phyloP scores from a whole-genome alignment of 2,113 vertebrate genomes.

The Hypocryptadius cinnamomeus region DNA sequence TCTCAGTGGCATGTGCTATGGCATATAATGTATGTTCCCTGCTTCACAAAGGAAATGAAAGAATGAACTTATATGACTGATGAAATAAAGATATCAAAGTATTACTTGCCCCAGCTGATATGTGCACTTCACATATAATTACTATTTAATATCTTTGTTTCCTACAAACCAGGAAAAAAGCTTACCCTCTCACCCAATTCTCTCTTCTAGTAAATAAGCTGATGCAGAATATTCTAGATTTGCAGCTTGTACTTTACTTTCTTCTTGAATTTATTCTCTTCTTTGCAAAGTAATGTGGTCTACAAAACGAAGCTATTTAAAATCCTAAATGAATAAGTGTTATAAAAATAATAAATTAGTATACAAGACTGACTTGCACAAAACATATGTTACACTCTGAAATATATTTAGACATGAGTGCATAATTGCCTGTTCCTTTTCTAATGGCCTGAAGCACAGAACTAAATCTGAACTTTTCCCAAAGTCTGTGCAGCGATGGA shows the following conservation, averaged over 20 bases:
- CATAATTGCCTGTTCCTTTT: conserved; percentile 27
- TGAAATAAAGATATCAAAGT: conserved; percentile 47
- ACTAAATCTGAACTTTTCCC: conserved; percentile 1
- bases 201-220: conserved; percentile 31
- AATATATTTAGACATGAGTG: background rate
- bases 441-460: conserved; percentile 46
- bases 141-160: conserved; percentile 50
- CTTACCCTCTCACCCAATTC: conserved; percentile 16
- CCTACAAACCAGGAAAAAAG: conserved; percentile 18
- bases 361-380: conserved; percentile 27
- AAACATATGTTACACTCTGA: conserved; percentile 40
- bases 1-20: background rate
- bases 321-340: conserved; percentile 44
- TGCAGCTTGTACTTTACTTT: conserved; percentile 18
- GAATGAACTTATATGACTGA: background rate
- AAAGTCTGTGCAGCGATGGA: fast-evolving
- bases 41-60: conserved; percentile 42
- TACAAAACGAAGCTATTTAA: conserved; percentile 46
- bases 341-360: conserved; percentile 58
- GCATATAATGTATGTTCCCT: conserved; percentile 6
- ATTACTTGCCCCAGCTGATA: conserved; percentile 44
- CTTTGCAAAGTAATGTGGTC: background rate
- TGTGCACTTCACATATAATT: conserved; percentile 17
- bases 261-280: conserved; percentile 17
- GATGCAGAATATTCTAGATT: conserved; percentile 24